These are phyloP conservation scores for Euplagia quadripunctaria DNA, from an alignment of 2,888 invertebrate species.

Conservation along the genomic window DNA sequence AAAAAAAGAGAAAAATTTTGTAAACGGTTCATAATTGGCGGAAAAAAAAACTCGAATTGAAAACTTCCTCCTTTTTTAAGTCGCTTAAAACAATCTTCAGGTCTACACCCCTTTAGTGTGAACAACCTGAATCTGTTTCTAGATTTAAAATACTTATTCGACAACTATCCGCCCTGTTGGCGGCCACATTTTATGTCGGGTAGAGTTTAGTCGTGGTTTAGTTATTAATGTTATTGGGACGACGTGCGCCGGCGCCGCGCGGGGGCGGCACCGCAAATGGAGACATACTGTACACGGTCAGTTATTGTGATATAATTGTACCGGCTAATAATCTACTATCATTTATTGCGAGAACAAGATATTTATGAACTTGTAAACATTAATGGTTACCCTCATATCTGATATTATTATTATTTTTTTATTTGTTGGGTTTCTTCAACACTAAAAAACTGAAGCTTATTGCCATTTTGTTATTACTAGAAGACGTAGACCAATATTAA, in stretches of 20 bases:
- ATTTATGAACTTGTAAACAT: constrained; percentile 8
- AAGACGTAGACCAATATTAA: too few relatives aligned
- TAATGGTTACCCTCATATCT: background rate
- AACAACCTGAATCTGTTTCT: background rate
- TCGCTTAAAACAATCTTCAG: background rate
- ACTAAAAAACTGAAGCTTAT: background rate
- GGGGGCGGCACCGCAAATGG: constrained; percentile 50
- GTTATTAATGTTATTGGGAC: constrained; percentile 51
- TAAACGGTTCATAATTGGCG: too few relatives aligned
- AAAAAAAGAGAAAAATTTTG: too few relatives aligned
- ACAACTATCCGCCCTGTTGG: constrained; percentile 14
- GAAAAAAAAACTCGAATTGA: too few relatives aligned
- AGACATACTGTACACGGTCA: constrained; percentile 41
- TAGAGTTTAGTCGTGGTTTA: constrained; percentile 50
- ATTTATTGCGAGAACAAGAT: constrained; percentile 16
- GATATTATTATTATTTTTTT: background rate
- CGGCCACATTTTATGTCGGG: constrained; percentile 34
- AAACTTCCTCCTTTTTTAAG: too few relatives aligned
- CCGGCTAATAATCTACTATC: constrained; percentile 18
- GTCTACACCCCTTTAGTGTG: too few relatives aligned
- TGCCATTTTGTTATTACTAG: background rate
- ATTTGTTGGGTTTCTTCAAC: background rate
- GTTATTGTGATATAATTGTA: constrained; percentile 32
- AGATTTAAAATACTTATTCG: background rate
- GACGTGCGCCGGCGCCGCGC: constrained; percentile 45